A percentile compares a stretch with the other conserved stretches of the same genome.
phyloP scores from a whole-genome alignment of 1,140 invertebrate species.

The Nasonia longicornis region DNA sequence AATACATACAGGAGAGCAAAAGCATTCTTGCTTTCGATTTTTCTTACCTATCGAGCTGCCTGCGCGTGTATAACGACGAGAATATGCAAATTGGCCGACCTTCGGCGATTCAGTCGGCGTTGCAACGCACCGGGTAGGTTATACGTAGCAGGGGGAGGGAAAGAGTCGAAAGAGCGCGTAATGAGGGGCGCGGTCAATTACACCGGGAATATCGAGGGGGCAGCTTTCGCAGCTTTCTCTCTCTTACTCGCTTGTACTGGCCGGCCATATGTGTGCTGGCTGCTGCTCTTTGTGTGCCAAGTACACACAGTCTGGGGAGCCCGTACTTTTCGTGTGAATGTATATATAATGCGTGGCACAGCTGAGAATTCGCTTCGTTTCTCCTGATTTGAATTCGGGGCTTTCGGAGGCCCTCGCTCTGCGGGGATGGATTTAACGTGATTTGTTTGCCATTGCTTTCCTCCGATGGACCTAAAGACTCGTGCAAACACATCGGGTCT shows the following conservation, averaged over 20 bases:
- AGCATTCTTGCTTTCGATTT: conserved; percentile 5
- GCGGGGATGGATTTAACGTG: no score
- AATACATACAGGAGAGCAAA: background rate
- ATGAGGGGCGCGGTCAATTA: conserved; percentile 43
- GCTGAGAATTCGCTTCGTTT: background rate
- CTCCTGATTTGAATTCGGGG: background rate
- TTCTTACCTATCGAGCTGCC: background rate
- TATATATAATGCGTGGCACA: background rate
- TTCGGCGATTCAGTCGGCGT: background rate
- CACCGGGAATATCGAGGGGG: conserved; percentile 16
- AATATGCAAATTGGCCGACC: conserved; percentile 30
- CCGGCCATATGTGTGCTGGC: background rate
- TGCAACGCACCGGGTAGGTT: background rate
- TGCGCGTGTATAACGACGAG: background rate
- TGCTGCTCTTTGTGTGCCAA: background rate
- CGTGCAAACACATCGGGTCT: background rate
- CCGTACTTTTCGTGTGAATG: background rate
- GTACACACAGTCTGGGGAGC: background rate
- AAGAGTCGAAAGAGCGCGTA: conserved; percentile 25
- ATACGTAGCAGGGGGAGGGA: background rate
- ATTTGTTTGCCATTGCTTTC: background rate
- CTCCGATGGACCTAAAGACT: background rate
- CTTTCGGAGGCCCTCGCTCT: no score
- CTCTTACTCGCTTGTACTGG: conserved; percentile 23
- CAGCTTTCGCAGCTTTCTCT: background rate